Base-by-base conservation (phyloP, 2,113 vertebrate genomes). In the Felis catus region DNA sequence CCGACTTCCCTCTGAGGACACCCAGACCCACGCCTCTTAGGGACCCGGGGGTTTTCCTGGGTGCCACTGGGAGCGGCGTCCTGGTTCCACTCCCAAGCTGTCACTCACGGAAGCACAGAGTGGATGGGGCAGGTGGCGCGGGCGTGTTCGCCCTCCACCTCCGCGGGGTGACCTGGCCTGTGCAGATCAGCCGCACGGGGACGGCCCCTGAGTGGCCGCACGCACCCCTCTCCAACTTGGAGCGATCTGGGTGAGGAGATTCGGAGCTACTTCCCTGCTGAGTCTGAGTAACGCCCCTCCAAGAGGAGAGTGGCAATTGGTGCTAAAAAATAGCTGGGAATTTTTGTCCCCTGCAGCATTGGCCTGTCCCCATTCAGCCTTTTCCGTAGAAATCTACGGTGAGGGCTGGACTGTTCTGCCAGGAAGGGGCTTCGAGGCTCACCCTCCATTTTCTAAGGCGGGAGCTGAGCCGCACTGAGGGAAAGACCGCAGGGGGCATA, bases 91-190 rank as follows among this genome's bases (percentile, higher is more conserved):
- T 29, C 25, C 31, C 19, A 1, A 5, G 39, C 48, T 7, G 33
- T 80, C 27, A 39, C 4, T 2, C 51, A 7, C 19, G 0, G 27
- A 73, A 76, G 68, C 13, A 14, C 36, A 7, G 55, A 15, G 41
- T 1, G 27, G 25, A 29, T 19, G 10, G 0, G 23, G 63, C 23
- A 31, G 70, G 29, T 15, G 2, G 31, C 13, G 7, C 7, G 5
- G 36, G 31, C 0, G 4, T 1, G 0, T 12, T 15, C 0, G 4
- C 53, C 68, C 39, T 66, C 61, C 21, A 27, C 33, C 82, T 65
- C 83, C 4, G 0, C 1, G 5, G 55, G 79, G 39, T 39, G 33
- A 41, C 92, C 88, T 87, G n/a, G 36, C 63, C 55, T 19, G 5
- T 36, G 33, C 48, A 15, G 33, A 29, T 74, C 19, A 16, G 61